Base-by-base conservation (phyloP, 2,797 vertebrate genomes). In the Amphiprion clarkii region DNA sequence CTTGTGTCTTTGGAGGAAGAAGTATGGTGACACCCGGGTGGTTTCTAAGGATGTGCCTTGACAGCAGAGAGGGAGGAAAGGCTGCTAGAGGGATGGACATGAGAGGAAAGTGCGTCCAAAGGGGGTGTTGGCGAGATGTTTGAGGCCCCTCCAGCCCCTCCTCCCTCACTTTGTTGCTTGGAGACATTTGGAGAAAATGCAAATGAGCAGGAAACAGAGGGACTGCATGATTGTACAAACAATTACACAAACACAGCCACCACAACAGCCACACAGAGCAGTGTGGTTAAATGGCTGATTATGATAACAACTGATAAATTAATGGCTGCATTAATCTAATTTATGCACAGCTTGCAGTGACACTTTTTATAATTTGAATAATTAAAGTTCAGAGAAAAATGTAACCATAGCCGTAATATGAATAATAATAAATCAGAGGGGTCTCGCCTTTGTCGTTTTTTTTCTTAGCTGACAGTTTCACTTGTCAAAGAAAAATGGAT, bases 1-100 rank as follows among this genome's bases (percentile, higher is more conserved):
- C 85, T 91, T 86, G 88, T 92, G 92, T 93, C 91, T 93, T 92
- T 89, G 89, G 87, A 88, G 87, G 91, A 87, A 92, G 89, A 92
- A 87, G 85, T 87, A 88, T 84, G 88, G 82, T 88, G 91, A 91
- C 93, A 92, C 89, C 86, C 87, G 81, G 87, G 87, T 89, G 88
- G 87, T 90, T 91, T 90, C 87, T 92, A 81, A 92, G 85, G 88
- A 93, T 87, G 84, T 87, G 84, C 84, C 86, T 79, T 91, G 90
- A 91, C 91, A 91, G 90, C 78, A 74, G 84, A 81, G 82, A 68
- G 81, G 78, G 83, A 81, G 86, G 79, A 85, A 74, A 42, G 63
- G 71, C 66, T 54, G 66, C 48, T 61, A 84, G 84, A 81, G 76
- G 68, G 78, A 89, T 51, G 84, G 91, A 92, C 87, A 86, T 77